Base-by-base conservation (phyloP, 2,888 invertebrate genomes). In the Drosophila mulleri region DNA sequence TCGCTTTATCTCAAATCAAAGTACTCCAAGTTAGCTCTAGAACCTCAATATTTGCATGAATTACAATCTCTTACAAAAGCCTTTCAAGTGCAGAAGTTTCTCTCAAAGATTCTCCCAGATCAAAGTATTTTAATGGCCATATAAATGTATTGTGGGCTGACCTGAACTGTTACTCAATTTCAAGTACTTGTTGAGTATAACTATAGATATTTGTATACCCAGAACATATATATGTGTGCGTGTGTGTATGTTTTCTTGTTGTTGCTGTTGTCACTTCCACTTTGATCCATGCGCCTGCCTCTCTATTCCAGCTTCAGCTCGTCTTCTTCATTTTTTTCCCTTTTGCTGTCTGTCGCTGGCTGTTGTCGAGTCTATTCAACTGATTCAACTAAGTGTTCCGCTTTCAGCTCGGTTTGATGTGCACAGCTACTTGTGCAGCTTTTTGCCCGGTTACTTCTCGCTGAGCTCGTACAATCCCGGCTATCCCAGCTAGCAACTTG, bases 361-460 rank as follows among this genome's bases (percentile, higher is more conserved):
- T 57, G 50, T 56, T 56, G 47, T 75, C 58, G 56, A 48, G 56
- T 67, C 63, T 65, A 75, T 78, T 76, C 65, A 69, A 67, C 37
- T 75, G 69, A 75, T 72, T 67, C 71, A 62, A 67, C 79, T 78
- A 85, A 85, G 85, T 85, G 83, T 72, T 82, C 82, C 83, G 78
- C 78, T 80, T 83, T 83, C 85, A 85, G 76, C 83, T 83, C 83
- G 76, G 83, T 82, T 78, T 85, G 83, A 82, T 85, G 83, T 80
- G 72, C 72, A 68, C 67, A 75, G 75, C 80, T 72, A 75, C 67
- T 75, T 74, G 80, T 69, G 80, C 62, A 57, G 75, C 64, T 72
- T 80, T 77, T 70, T 57, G 60, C 72, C 58, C 54, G 50, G 67
- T 72, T 66, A 66, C 67, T 57, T 73, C 78, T 73, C 63, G 70